Conservation (phyloP, 2,888 invertebrate species). For the Drosophila basisetae region DNA sequence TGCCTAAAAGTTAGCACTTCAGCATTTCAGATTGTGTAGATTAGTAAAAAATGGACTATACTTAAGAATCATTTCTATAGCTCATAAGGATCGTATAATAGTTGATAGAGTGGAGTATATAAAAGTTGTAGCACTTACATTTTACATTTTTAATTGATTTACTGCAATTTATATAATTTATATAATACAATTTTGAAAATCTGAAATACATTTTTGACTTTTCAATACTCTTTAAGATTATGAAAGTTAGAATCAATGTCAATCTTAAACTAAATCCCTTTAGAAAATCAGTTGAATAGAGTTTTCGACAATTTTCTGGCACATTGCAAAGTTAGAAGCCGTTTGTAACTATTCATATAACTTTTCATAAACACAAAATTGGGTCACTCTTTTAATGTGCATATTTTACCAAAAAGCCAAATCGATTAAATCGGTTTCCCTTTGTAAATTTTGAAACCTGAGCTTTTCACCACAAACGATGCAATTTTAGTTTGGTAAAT, state of each 20-base stretch:
- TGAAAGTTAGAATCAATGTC: neutral
- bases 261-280: neutral
- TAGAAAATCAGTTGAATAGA: neutral
- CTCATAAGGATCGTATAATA: no score
- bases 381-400: neutral
- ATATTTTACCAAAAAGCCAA: neutral
- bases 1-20: neutral
- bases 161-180: neutral
- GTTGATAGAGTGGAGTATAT: neutral
- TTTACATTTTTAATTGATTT: neutral
- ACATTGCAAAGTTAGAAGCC: neutral
- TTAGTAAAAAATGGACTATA: neutral
- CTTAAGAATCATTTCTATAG: neutral
- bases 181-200: neutral
- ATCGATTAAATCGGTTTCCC: slow-evolving; percentile 14
- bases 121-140: neutral
- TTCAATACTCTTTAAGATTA: neutral
- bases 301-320: neutral
- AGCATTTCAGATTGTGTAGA: neutral
- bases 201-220: neutral
- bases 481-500: slow-evolving; percentile 10
- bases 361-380: neutral
- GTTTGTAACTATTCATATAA: neutral
- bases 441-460: slow-evolving; percentile 7
- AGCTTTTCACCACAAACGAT: slow-evolving; percentile 16